Percentiles rank a stretch among this genome's conserved stretches.
phyloP scores from a whole-genome alignment of 2,113 vertebrate genomes.

The Eclectus roratus region DNA sequence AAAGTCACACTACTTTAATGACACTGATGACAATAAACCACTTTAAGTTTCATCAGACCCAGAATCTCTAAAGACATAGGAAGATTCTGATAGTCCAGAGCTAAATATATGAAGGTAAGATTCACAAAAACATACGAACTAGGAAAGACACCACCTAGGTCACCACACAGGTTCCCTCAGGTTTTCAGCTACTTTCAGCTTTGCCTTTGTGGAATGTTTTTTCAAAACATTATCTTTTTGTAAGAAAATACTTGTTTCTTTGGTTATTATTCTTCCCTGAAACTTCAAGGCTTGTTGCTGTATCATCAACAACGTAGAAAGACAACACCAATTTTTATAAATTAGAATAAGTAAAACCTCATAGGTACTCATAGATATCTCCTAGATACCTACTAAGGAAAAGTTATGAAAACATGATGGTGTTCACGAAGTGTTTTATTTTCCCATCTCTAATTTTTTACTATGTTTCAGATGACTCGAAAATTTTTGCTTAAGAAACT shows the following conservation, averaged over 20 bases:
- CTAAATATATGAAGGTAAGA: not conserved
- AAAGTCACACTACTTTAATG: not conserved
- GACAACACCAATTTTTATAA: not conserved
- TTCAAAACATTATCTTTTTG: not conserved
- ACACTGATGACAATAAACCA: not conserved
- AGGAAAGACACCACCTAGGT: not conserved
- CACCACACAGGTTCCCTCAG: not conserved
- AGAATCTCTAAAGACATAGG: not conserved
- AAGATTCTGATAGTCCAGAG: not conserved
- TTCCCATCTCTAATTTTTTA: not conserved
- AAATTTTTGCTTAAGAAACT: not conserved
- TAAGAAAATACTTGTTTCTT: not conserved
- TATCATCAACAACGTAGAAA: not conserved
- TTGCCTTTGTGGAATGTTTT: not conserved
- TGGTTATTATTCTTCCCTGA: not conserved
- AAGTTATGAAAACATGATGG: not conserved
- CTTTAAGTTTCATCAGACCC: not conserved
- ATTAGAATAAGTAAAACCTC: not conserved
- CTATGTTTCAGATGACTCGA: not conserved
- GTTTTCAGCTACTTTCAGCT: not conserved
- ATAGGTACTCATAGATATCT: not conserved
- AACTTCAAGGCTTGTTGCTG: not conserved
- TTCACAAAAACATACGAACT: not conserved
- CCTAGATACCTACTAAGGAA: not conserved
- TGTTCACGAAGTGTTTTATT: not conserved